Evolutionary conservation across 1,140 invertebrate genomes (phyloP).

Genomic region (Pseudoatta argentina): DNA sequence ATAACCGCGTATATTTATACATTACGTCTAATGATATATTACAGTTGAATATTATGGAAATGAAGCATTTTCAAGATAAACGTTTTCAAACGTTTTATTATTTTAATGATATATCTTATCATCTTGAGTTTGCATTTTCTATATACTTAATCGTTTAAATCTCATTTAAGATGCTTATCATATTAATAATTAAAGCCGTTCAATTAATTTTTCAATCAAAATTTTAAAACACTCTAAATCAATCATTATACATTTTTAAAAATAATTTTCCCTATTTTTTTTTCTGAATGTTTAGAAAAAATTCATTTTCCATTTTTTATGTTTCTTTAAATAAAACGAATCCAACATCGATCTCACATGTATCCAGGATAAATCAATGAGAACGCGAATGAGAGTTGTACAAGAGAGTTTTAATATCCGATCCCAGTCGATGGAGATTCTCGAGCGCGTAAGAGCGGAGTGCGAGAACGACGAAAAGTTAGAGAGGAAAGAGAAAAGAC

Average conservation of each 20-base stretch:
- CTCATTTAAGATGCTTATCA: no score
- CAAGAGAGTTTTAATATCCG: constrained; percentile 68
- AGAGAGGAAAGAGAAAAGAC: constrained; percentile 43
- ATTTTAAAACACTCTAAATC: no score
- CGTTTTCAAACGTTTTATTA: background rate
- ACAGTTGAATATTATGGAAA: background rate
- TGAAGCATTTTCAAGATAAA: background rate
- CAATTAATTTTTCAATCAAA: no score
- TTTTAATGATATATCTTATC: background rate
- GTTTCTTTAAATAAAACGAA: no score
- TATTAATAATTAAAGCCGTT: no score
- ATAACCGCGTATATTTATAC: no score
- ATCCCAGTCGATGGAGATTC: constrained; percentile 77
- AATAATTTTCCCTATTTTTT: no score
- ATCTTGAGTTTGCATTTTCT: background rate
- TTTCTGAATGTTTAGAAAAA: no score
- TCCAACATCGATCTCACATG: background rate
- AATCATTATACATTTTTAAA: no score
- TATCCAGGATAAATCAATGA: background rate
- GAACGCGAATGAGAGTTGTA: background rate
- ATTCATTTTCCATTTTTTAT: no score
- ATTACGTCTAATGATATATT: no score
- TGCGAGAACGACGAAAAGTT: constrained; percentile 42
- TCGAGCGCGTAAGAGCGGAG: constrained; percentile 61
- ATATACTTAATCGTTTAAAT: no score